Conservation (phyloP, 2,113 vertebrate species). For the Ovis aries region ARS-UI_Ramb_v3.0 NC_056055.1:25990001-25990500, state of each 20-base stretch:
- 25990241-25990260: neutral
- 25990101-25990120: too few species aligned
- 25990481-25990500: neutral
- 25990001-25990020: neutral
- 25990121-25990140: neutral
- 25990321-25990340: fast-evolving
- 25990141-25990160: neutral
- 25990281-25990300: fast-evolving
- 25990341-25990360: neutral
- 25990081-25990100: too few species aligned
- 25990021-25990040: neutral
- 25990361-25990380: neutral
- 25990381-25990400: too few species aligned
- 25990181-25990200: neutral
- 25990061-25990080: fast-evolving
- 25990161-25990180: neutral
- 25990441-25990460: too few species aligned
- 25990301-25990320: neutral
- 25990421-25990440: too few species aligned
- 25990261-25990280: too few species aligned
- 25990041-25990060: neutral
- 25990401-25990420: neutral
- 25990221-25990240: neutral
- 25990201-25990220: fast-evolving
- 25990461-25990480: neutral